Evolutionary conservation across 2,797 vertebrate genomes (phyloP).

Genomic region (Chlorospingus semifuscus): DNA sequence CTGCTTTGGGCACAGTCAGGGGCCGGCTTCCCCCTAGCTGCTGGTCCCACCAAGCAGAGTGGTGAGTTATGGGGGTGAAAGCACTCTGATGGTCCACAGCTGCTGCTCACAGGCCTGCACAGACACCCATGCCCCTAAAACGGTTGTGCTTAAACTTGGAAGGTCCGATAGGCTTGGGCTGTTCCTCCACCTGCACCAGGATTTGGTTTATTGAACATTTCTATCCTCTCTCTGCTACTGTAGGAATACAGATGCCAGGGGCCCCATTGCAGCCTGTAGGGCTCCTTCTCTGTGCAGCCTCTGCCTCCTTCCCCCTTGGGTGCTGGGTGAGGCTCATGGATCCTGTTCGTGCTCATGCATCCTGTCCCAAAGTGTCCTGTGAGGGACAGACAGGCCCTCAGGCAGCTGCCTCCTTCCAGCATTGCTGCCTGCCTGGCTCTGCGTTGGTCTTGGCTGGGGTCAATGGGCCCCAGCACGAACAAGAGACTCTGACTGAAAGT

Average conservation of each 20-base stretch:
- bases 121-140: background rate
- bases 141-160: rapidly evolving
- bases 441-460: rapidly evolving
- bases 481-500: rapidly evolving
- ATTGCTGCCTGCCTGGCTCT: rapidly evolving
- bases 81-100: rapidly evolving
- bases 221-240: background rate
- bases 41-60: background rate
- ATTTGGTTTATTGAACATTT: background rate
- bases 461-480: rapidly evolving
- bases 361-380: rapidly evolving
- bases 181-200: too few relatives aligned
- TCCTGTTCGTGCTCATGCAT: too few relatives aligned
- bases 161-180: rapidly evolving
- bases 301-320: rapidly evolving
- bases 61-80: rapidly evolving
- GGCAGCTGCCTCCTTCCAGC: background rate
- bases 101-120: background rate
- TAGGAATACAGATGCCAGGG: rapidly evolving
- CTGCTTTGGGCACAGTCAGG: rapidly evolving
- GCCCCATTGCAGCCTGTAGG: rapidly evolving
- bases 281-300: background rate
- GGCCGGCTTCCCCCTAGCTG: background rate
- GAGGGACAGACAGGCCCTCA: rapidly evolving
- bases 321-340: background rate